Evolutionary conservation across 2,888 invertebrate genomes (phyloP), one percentile per base, ranked within the genome.

Genomic region (Trichopoda pennipes): DNA sequence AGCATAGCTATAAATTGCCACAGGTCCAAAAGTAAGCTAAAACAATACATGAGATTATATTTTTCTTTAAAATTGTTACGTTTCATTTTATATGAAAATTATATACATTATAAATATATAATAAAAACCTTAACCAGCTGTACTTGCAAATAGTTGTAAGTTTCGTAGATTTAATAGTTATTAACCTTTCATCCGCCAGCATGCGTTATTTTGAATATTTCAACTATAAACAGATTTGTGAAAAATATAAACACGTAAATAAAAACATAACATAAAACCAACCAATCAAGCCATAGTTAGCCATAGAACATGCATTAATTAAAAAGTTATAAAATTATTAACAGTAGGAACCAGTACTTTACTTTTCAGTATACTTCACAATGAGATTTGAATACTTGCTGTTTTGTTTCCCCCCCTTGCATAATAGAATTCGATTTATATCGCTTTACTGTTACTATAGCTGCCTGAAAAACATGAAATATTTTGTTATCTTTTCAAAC

Each of bases 11-110:
- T 76, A 81, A 88, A 85, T 86, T 88, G 85, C 86, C 90, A 88
- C 66, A 90, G 87, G 81, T 87, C 85, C 75, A 88, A 75, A 82
- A 85, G 86, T 77, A 87, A 73, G 86, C 91, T 91, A 90, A 88
- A 88, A 86, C 86, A 87, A 81, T 81, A 81, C 51, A 73, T 14
- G 80, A 44, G 75, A 32, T 80, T 76, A 76, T 72, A 53, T 23
- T 76, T 60, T 44, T 76, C 55, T 35, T 35, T 38, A 8, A 49
- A n/a, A 19, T 19, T n/a, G 2, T 17, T 7, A 9, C 0, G 0
- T 3, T n/a, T 4, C 16, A 7, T 17, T 49, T 6, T 17, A 35
- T 3, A n/a, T 35, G 19, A 35, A 21, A 21, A 66, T n/a, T 0
- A 12, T 4, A 44, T 55, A 21, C 51, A 12, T 38, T 10, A 44